Percentiles rank a stretch among this genome's conserved stretches.
These are phyloP conservation scores for Xyrauchen texanus DNA, from an alignment of 2,113 vertebrate genomes.

Conservation along the genomic window DNA sequence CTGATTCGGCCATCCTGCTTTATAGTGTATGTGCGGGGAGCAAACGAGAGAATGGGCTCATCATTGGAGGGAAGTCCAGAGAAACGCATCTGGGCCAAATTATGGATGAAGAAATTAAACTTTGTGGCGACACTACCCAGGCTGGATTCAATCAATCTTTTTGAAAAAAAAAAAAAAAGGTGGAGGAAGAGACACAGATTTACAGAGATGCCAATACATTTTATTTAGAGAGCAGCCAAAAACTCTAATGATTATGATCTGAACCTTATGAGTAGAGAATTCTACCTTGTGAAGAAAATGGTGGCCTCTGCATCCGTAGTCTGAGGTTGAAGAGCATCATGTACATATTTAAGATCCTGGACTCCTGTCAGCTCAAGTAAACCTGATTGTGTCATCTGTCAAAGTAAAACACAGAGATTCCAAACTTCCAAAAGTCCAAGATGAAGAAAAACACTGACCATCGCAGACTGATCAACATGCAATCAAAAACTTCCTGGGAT, in stretches of 20 bases:
- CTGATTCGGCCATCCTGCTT: constrained; percentile 92
- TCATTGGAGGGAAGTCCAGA: constrained; percentile 92
- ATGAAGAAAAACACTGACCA: not conserved
- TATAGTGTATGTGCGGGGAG: constrained; percentile 89
- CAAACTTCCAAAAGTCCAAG: not conserved
- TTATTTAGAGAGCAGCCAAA: not conserved
- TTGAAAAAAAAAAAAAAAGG: not conserved
- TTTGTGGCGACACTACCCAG: constrained; percentile 96
- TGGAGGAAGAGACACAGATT: not conserved
- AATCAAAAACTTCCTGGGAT: not conserved
- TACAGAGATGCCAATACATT: not conserved
- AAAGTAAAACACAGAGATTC: not conserved
- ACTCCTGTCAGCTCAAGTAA: constrained; percentile 88
- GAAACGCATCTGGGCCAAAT: constrained; percentile 93
- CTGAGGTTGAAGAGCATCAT: constrained; percentile 93
- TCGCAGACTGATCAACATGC: not conserved
- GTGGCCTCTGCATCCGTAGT: constrained; percentile 96
- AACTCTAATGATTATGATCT: not conserved
- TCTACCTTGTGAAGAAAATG: constrained; percentile 95
- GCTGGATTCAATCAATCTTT: constrained; percentile 94
- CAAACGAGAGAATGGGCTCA: constrained; percentile 94
- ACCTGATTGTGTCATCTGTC: constrained; percentile 93
- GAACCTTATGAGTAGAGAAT: not conserved
- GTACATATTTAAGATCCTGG: constrained; percentile 95
- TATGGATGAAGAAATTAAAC: constrained; percentile 99